Percentiles rank a stretch among this genome's conserved stretches.
These are phyloP conservation scores for Phrixothrix hirtus DNA, from an alignment of 2,888 invertebrate species.

Conservation along the genomic window DNA sequence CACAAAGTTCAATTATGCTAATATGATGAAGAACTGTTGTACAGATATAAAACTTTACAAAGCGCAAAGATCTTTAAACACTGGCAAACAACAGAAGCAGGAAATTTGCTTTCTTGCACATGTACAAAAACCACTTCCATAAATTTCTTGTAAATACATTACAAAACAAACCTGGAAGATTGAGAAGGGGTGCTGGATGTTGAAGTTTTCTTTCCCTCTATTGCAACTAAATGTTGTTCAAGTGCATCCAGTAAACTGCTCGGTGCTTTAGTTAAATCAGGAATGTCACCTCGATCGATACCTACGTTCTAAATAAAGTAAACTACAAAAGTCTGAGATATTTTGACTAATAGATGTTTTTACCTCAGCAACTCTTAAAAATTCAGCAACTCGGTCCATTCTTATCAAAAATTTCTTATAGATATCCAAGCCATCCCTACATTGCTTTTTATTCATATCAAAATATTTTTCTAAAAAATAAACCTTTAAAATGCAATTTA, in stretches of 20 bases:
- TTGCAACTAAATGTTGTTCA: slow-evolving; percentile 89
- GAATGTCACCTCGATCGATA: slow-evolving; percentile 98
- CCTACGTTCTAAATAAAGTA: slow-evolving; percentile 75
- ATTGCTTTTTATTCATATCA: slow-evolving; percentile 99
- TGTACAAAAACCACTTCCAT: too few relatives aligned
- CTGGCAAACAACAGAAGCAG: too few relatives aligned
- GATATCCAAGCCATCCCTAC: slow-evolving; percentile 94
- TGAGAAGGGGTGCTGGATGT: slow-evolving; percentile 84
- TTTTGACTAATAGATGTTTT: too few relatives aligned
- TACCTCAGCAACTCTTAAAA: slow-evolving; percentile 84
- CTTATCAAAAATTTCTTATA: slow-evolving; percentile 98
- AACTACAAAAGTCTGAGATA: too few relatives aligned
- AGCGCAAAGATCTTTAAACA: too few relatives aligned
- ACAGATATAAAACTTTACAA: too few relatives aligned
- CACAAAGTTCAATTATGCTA: too few relatives aligned
- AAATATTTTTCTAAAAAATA: slow-evolving; percentile 87
- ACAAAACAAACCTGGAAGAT: slow-evolving; percentile 67
- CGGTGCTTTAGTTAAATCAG: slow-evolving; percentile 96
- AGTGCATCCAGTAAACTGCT: slow-evolving; percentile 95
- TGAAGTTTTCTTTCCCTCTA: slow-evolving; percentile 92
- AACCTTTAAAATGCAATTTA: slow-evolving; percentile 23
- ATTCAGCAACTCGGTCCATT: slow-evolving; percentile 98
- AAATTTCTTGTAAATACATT: too few relatives aligned
- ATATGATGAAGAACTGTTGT: too few relatives aligned
- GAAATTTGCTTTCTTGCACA: too few relatives aligned